These are phyloP conservation scores for Cryptosula pallasiana DNA, from an alignment of 2,888 invertebrate species.

Conservation along the genomic window DNA sequence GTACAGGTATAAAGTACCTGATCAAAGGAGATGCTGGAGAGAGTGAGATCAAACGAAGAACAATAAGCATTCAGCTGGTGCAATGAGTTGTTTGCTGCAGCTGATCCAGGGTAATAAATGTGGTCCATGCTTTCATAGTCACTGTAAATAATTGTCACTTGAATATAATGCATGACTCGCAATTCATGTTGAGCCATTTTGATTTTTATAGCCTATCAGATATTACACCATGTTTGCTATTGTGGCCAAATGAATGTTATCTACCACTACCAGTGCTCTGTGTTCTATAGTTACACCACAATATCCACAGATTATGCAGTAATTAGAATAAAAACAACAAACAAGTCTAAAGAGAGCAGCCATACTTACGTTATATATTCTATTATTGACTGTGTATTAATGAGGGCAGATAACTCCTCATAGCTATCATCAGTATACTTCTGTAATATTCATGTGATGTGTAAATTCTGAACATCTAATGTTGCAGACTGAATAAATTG, in stretches of 20 bases:
- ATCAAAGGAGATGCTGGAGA: neutral
- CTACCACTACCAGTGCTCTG: no score
- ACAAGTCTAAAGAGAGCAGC: no score
- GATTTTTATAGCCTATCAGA: no score
- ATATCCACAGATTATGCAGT: no score
- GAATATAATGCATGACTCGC: no score
- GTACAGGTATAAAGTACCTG: conserved; percentile 10
- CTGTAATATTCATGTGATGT: neutral
- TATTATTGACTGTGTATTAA: neutral
- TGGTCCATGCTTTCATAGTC: neutral
- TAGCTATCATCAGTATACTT: neutral
- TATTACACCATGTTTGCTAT: no score
- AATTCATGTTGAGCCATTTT: no score
- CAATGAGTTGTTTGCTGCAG: neutral
- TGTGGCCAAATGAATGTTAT: no score
- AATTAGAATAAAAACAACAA: no score
- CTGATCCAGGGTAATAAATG: neutral
- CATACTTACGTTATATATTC: conserved; percentile 1
- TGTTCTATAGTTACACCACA: no score
- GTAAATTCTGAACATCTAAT: neutral
- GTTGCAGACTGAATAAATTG: no score
- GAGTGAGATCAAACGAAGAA: neutral
- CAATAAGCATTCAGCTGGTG: conserved; percentile 1
- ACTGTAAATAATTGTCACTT: neutral
- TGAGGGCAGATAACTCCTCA: neutral